Conservation (phyloP, 2,113 vertebrate species). For the Campylomormyrus tamandua region DNA sequence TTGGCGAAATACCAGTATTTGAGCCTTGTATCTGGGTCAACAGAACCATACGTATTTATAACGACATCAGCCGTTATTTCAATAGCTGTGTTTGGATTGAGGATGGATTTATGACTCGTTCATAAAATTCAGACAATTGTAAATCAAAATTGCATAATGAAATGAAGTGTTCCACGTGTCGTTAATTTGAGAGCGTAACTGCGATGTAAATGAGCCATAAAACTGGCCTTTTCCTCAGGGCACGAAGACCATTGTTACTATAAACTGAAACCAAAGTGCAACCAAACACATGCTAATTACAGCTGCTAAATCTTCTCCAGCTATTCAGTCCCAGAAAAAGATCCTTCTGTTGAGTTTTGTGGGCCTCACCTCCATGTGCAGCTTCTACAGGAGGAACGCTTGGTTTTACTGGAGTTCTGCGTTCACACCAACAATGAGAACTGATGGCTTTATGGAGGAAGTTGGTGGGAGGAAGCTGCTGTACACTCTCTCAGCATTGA, state of each 20-base stretch:
- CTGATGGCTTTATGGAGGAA: conserved; percentile 14
- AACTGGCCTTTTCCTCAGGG: conserved; percentile 9
- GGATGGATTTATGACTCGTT: neutral
- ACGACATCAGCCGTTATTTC: neutral
- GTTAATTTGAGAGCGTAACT: conserved; percentile 20
- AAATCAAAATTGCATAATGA: neutral
- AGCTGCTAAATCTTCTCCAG: conserved; percentile 16
- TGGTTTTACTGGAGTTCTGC: conserved; percentile 5
- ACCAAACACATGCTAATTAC: neutral
- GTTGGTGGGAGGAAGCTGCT: neutral
- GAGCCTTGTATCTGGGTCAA: neutral
- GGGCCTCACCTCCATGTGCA: neutral
- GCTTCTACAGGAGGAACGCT: neutral
- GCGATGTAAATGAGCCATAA: conserved; percentile 14
- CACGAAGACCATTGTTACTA: conserved; percentile 8
- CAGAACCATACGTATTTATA: neutral
- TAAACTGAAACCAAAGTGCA: conserved; percentile 16
- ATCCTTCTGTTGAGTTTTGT: neutral
- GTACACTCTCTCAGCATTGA: neutral
- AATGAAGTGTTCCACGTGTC: neutral
- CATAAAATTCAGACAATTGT: neutral
- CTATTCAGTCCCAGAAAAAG: conserved; percentile 2
- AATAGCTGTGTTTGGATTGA: neutral
- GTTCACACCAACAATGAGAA: conserved; percentile 9
- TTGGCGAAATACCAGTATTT: neutral